Conservation (phyloP, 2,797 vertebrate species). For the Malacoctenus gilli region DNA sequence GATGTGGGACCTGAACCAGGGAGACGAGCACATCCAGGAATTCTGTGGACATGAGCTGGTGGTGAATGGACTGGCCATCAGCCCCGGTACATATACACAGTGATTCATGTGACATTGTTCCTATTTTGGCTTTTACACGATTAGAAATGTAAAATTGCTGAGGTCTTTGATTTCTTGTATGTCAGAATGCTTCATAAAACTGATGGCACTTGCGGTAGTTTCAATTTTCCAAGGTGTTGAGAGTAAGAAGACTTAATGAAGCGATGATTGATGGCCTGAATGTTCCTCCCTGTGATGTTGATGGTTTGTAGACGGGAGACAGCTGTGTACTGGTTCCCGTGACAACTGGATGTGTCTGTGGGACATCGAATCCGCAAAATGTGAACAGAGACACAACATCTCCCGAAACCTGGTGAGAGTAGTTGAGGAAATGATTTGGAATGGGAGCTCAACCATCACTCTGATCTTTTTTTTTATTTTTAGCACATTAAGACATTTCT, state of each 20-base stretch:
- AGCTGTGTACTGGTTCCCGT: constrained; percentile 91
- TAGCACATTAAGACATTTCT: neutral
- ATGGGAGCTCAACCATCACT: no score
- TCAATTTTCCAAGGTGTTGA: no score
- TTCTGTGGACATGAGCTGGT: constrained; percentile 91
- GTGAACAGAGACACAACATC: constrained; percentile 85
- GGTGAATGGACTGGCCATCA: constrained; percentile 91
- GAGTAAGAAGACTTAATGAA: no score
- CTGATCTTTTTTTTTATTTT: neutral
- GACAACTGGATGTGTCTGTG: constrained; percentile 94
- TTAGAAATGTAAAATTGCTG: no score
- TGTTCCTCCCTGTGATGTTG: constrained; percentile 11
- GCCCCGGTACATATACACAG: constrained; percentile 84
- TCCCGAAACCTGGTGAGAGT: constrained; percentile 92
- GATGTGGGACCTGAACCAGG: constrained; percentile 90
- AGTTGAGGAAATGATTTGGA: neutral
- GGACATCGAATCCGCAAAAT: constrained; percentile 89
- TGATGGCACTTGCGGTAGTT: no score
- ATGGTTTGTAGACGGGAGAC: constrained; percentile 82
- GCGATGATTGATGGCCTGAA: no score
- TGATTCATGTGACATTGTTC: no score
- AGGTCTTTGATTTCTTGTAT: no score
- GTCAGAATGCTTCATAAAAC: no score
- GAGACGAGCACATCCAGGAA: constrained; percentile 82
- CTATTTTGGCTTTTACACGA: no score